Evolutionary conservation across 2,888 invertebrate genomes (phyloP), one percentile per base, ranked within the genome.

Genomic region (Xanthia icteritia): DNA sequence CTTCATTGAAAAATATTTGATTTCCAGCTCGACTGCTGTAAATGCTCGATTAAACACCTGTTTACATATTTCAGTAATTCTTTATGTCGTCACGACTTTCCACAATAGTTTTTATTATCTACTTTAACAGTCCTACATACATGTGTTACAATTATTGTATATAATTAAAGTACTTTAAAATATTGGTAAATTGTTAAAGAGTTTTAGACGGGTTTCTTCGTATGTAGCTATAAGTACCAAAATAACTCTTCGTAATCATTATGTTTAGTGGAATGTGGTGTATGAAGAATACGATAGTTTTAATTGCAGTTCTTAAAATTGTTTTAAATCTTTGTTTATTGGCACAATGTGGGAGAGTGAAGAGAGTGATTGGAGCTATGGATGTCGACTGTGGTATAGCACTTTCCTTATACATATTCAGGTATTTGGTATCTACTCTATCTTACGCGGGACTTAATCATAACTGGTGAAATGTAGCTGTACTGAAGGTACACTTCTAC

Each of bases 311-410:
- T 70, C 54, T 83, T 64, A 67, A 82, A 82, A 81, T 84, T 78
- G 58, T 81, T 82, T 85, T 75, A 74, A 82, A 73, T 90, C 67
- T 86, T 79, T 86, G 76, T 88, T 77, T 88, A 54, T 89, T 84
- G 23, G 75, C 80, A 72, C 70, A 73, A 51, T 86, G 84, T 84
- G 87, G 91, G 61, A 93, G 96, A 90, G 90, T 95, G 45, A 96
- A 94, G 88, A 91, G 96, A 89, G 93, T 96, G 64, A 89, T 96
- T 73, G 93, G 93, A 56, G 96, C 94, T 54, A 76, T 77, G 54
- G 92, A 92, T 82, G 93, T 96, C 13, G 79, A 89, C 73, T 96
- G 95, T 88, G 96, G 96, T 96, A 95, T 81, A 60, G 13, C 39
- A 68, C 73, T 86, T 80, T 68, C 48, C 77, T 72, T 76, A 64